Conservation (phyloP, 2,113 vertebrate species). For the Picathartes gymnocephalus region DNA sequence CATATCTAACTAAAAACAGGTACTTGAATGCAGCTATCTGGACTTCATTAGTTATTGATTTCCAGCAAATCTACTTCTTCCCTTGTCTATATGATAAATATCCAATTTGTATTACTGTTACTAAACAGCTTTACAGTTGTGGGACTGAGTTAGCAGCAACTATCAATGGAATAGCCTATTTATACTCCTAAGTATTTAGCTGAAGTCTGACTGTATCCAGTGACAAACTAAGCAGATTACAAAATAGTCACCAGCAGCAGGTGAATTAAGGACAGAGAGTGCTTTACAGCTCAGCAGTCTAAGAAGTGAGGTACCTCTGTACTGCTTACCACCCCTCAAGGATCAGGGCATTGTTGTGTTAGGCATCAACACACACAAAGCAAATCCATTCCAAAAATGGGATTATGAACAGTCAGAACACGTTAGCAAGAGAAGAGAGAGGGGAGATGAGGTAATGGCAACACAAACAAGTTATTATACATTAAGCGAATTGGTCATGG, state of each 20-base stretch:
- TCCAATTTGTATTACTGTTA: background rate
- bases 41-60: background rate
- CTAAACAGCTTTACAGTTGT: background rate
- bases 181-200: background rate
- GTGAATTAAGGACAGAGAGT: background rate
- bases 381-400: background rate
- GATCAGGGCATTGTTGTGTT: background rate
- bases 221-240: background rate
- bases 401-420: background rate
- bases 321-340: background rate
- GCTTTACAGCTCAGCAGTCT: background rate
- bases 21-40: background rate
- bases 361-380: background rate
- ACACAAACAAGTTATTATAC: slow-evolving; percentile 31
- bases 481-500: slow-evolving; percentile 16
- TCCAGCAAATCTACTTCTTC: background rate
- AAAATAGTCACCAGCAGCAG: background rate
- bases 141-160: background rate
- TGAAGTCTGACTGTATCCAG: background rate
- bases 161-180: background rate
- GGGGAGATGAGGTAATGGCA: background rate
- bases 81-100: background rate
- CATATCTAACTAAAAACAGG: background rate
- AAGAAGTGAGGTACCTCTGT: background rate
- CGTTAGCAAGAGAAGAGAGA: background rate